Evolutionary conservation across 2,888 invertebrate genomes (phyloP), one percentile per base, ranked within the genome.

Genomic region (Clitarchus hookeri): DNA sequence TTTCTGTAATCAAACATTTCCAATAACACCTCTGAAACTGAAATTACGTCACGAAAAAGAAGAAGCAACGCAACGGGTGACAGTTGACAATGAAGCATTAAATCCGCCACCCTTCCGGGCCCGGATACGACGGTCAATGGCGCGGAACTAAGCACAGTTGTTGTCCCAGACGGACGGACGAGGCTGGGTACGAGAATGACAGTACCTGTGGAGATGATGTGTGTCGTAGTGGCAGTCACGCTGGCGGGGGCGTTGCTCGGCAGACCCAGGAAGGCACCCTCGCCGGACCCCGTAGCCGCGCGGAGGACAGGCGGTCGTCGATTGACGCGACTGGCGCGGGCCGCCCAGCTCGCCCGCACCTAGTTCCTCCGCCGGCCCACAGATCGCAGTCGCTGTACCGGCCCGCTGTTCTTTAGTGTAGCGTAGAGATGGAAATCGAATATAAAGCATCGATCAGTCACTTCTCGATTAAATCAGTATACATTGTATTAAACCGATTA

Each of bases 241-340:
- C 6, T n/a, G 65, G 8, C 19, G 65, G 65, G 65, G 65, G 65
- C n/a, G 65, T 23, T 8, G n/a, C 16, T 65, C 65, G 65, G 65
- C 65, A 65, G 65, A 65, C 65, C 65, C 65, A 65, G 65, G 65
- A 65, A 65, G 65, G 65, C 65, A 65, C 65, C 65, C 65, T 65
- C 65, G 65, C 65, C 8, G 19, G n/a, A 8, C 8, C 65, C 65
- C 1, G 23, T 23, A 65, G 65, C 65, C 65, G 65, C 65, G 65
- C 65, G 65, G 65, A 23, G n/a, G 13, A n/a, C n/a, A n/a, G 65
- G 65, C 65, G 19, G 65, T 65, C 65, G 65, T 65, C 65, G 65
- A 65, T 65, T 65, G 65, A 65, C 11, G 8, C 8, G 65, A 23
- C 6, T 48, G 8, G 4, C 48, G 48, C 48, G 48, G 16, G 16